Evolutionary conservation across 2,113 vertebrate species (phyloP).

Genomic region (Cryptotis parvus): DNA sequence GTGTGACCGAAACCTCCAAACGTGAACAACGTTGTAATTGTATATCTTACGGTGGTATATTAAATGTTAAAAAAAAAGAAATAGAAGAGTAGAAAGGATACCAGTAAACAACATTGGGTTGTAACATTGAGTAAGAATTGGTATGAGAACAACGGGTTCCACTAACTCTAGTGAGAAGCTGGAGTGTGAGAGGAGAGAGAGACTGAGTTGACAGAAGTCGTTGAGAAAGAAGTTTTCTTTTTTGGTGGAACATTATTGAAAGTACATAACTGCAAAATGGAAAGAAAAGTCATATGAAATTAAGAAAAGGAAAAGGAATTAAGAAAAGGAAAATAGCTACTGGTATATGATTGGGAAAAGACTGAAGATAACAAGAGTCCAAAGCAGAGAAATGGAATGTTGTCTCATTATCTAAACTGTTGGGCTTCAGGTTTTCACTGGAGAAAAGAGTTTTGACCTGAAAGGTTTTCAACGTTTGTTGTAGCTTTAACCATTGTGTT

Average conservation of each 20-base stretch:
- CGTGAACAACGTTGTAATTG: too few species aligned
- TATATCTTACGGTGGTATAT: too few species aligned
- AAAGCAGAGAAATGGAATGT: background rate
- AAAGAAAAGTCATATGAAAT: background rate
- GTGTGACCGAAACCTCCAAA: too few species aligned
- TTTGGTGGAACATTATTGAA: background rate
- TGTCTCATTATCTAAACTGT: background rate
- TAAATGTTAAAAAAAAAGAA: too few species aligned
- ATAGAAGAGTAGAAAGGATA: background rate
- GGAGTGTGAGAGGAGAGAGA: background rate
- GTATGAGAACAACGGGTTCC: background rate
- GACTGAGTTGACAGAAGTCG: background rate
- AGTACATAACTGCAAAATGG: background rate
- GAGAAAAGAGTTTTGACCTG: background rate
- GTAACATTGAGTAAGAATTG: background rate
- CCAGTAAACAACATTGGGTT: background rate
- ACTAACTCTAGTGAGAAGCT: background rate
- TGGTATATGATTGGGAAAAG: too few species aligned
- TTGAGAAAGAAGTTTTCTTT: background rate
- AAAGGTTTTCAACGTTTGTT: conserved; percentile 8
- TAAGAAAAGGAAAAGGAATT: background rate
- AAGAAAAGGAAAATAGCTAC: background rate
- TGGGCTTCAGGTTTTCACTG: background rate
- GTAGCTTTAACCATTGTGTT: background rate
- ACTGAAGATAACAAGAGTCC: background rate